A percentile compares a stretch with the other conserved stretches of the same genome.
phyloP scores from a whole-genome alignment of 2,113 vertebrate species.

The Acrocephalus arundinaceus region DNA sequence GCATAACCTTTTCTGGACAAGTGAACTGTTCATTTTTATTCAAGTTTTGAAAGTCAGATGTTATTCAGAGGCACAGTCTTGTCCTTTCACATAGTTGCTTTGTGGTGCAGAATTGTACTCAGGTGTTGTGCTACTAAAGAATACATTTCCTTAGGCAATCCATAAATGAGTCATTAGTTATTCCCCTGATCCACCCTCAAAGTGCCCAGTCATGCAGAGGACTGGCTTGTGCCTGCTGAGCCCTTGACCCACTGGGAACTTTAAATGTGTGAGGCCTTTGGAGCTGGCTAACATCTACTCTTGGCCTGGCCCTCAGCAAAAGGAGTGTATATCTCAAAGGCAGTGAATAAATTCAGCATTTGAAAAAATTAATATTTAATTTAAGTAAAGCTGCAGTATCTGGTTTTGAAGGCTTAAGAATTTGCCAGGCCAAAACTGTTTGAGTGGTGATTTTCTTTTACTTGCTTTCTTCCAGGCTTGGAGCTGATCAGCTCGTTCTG shows the following conservation, averaged over 20 bases:
- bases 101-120: neutral
- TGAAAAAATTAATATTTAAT: neutral
- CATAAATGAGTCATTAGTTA: constrained; percentile 5
- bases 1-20: neutral
- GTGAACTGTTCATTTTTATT: neutral
- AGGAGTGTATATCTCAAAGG: neutral
- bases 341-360: neutral
- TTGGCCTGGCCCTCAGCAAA: neutral
- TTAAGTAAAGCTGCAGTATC: neutral
- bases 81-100: neutral
- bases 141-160: constrained; percentile 41
- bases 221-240: neutral
- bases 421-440: neutral
- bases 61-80: neutral
- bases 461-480: neutral
- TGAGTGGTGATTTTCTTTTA: neutral
- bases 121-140: neutral
- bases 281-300: neutral
- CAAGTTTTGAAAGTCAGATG: neutral
- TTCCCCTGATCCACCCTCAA: neutral
- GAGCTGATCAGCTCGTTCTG: neutral
- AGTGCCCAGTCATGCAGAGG: constrained; percentile 8
- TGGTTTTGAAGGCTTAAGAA: neutral
- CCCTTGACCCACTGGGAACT: constrained; percentile 13
- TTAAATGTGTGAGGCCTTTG: neutral